Base-by-base conservation (phyloP, 2,888 invertebrate genomes). In the Trypoxylon attenuatum region DNA sequence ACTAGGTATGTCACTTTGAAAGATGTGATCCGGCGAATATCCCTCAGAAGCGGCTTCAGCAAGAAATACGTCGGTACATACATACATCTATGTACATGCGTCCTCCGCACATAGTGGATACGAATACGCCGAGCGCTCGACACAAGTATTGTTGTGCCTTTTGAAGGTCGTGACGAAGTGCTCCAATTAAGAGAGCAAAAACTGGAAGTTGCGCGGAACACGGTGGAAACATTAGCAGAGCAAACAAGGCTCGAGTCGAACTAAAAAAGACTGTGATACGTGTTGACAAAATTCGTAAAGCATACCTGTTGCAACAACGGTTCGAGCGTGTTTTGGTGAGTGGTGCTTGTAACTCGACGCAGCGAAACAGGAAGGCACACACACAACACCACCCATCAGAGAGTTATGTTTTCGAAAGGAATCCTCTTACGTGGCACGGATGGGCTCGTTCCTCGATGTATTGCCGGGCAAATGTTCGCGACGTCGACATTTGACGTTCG, bases 401-500 rank as follows among this genome's bases (percentile, higher is more conserved):
- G 64, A 56, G 64, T 58, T 61, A 69, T 47, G 55, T 69, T 58
- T 66, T 65, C 53, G 52, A 55, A 65, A 45, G 57, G 49, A 55
- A 69, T 69, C 57, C 69, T 60, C 56, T 73, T 72, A 72, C 50
- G 68, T 58, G 57, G 39, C 45, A 23, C 50, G 49, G n/a, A n/a
- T n/a, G n/a, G n/a, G n/a, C 55, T 49, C 50, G 41, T 42, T 54
- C 18, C 52, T 58, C 49, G 29, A 8, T 66, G 52, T 54, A n/a
- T 57, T 47, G 50, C 41, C 56, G 57, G 50, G 61, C n/a, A n/a
- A n/a, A n/a, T 52, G 43, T 55, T 47, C 70, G 63, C 65, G 64
- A n/a, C n/a, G n/a, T 69, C 68, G 64, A 70, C 55, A 43, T 71
- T 59, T 71, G 55, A 57, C 66, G 66, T 70, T 69, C 73, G 61